phyloP scores from a whole-genome alignment of 2,113 vertebrate species.

The Oriolus oriolus region DNA sequence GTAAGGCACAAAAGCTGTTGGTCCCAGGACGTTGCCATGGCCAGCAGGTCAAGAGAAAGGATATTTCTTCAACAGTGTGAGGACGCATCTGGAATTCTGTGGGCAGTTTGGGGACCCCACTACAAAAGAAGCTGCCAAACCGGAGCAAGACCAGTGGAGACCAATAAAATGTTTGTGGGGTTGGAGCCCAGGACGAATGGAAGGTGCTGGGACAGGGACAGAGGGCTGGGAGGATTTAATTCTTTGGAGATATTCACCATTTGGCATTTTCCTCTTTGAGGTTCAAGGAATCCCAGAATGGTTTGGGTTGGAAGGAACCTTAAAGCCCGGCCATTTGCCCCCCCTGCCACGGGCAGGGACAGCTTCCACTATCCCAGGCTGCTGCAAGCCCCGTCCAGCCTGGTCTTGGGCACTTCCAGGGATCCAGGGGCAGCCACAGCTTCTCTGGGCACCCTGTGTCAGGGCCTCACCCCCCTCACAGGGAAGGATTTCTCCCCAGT shows the following conservation, averaged over 20 bases:
- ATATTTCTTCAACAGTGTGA: not conserved
- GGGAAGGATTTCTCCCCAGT: not conserved
- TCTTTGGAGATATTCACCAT: not conserved
- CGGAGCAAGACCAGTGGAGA: not conserved
- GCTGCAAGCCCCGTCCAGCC: fast-evolving
- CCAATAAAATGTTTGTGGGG: not conserved
- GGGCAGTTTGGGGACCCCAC: not conserved
- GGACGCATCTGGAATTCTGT: not conserved
- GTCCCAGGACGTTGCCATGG: not conserved
- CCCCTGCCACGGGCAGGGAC: not conserved
- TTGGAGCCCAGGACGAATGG: not conserved
- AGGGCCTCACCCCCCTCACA: fast-evolving
- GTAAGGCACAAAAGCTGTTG: not conserved
- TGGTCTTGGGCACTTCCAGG: not conserved
- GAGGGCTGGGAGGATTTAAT: not conserved
- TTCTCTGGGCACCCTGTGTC: not conserved
- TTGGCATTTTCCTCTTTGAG: not conserved
- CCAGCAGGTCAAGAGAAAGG: not conserved
- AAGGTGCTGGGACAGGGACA: not conserved
- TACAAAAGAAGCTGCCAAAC: not conserved
- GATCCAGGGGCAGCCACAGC: not conserved
- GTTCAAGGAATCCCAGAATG: not conserved
- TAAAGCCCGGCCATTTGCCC: fast-evolving
- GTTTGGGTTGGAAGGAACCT: not conserved
- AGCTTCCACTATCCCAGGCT: fast-evolving